Conservation (phyloP, 2,888 invertebrate species). For the Smittia aterrima region DNA sequence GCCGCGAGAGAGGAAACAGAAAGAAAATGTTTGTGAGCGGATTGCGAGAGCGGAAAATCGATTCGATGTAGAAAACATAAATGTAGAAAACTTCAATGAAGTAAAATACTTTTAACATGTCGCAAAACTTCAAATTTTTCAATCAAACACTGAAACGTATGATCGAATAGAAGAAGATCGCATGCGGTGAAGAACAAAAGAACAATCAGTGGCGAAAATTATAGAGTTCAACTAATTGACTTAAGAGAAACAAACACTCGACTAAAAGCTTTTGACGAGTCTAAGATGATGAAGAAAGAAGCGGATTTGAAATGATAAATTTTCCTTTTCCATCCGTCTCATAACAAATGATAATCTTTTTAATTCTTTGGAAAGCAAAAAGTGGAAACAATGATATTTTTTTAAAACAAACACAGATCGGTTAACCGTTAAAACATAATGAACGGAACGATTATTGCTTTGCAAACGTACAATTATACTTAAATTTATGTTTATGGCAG, state of each 20-base stretch:
- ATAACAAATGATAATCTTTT: too few species aligned
- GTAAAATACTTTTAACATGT: not conserved
- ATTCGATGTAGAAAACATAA: not conserved
- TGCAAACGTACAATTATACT: constrained; percentile 1
- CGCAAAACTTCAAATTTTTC: not conserved
- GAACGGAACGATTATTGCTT: not conserved
- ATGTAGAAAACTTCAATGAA: not conserved
- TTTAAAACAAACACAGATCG: not conserved
- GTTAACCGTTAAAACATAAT: constrained; percentile 13
- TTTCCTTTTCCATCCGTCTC: not conserved
- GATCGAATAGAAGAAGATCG: too few species aligned
- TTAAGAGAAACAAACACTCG: not conserved
- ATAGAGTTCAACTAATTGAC: not conserved
- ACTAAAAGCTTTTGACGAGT: constrained; percentile 10
- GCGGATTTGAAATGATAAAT: not conserved
- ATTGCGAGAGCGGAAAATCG: constrained; percentile 4
- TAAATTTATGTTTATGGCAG: not conserved
- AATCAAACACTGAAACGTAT: not conserved
- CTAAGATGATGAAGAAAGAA: not conserved
- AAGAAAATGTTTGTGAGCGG: not conserved
- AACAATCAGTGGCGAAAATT: constrained; percentile 7
- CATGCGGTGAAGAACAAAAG: not conserved
- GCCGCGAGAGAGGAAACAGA: not conserved
- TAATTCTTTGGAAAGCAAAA: not conserved
- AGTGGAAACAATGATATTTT: too few species aligned